Evolutionary conservation across 2,888 invertebrate genomes (phyloP).

Genomic region (Drosophila quinaria): DNA sequence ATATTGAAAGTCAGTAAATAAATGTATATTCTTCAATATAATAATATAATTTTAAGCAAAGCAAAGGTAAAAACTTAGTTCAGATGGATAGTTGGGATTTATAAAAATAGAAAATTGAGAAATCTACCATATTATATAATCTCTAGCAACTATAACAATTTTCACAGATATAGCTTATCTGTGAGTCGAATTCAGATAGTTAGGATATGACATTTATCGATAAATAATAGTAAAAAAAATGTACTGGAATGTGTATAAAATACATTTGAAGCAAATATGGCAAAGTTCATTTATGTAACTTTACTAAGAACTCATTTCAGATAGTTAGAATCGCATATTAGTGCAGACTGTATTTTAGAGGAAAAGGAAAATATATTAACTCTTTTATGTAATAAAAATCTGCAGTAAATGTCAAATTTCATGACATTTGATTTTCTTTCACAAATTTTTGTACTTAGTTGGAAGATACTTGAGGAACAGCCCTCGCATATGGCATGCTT

Average conservation of each 20-base stretch:
- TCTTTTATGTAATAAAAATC: no score
- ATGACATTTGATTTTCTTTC: not conserved
- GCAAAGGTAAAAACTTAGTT: no score
- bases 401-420: no score
- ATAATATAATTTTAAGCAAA: no score
- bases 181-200: not conserved
- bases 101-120: not conserved
- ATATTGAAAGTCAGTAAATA: no score
- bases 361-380: no score
- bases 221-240: not conserved
- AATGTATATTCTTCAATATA: no score
- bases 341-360: no score
- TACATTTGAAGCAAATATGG: no score
- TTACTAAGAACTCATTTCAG: not conserved
- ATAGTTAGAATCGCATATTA: not conserved
- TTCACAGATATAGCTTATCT: not conserved
- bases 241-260: not conserved
- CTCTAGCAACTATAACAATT: not conserved
- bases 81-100: not conserved
- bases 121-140: not conserved
- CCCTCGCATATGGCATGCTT: conserved; percentile 21
- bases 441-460: not conserved
- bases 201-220: not conserved
- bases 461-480: not conserved
- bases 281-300: not conserved